phyloP scores from a whole-genome alignment of 2,797 vertebrate species.

The Trachops cirrhosus region DNA sequence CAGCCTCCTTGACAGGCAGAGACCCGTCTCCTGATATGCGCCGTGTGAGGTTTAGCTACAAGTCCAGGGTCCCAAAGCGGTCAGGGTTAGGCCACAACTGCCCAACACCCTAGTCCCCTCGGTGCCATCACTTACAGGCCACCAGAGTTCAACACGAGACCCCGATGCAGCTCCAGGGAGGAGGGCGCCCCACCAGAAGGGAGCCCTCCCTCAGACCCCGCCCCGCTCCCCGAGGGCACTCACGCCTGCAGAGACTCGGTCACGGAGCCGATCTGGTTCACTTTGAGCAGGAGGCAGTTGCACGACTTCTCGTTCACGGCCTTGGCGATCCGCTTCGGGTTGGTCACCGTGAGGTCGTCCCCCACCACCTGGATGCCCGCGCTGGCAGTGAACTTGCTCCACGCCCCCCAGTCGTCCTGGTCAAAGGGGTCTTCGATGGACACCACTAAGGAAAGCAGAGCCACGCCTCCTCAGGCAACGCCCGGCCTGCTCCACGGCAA shows the following conservation, averaged over 20 bases:
- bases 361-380: conserved; percentile 97
- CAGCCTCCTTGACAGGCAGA: neutral
- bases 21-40: accelerated
- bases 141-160: accelerated
- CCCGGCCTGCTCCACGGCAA: accelerated
- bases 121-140: accelerated
- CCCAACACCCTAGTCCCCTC: accelerated
- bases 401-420: conserved; percentile 97
- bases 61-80: accelerated
- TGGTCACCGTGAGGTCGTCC: conserved; percentile 97
- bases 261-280: conserved; percentile 98
- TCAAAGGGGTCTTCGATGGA: conserved; percentile 99
- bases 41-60: accelerated
- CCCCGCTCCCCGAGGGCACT: conserved; percentile 75
- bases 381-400: conserved; percentile 93
- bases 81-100: neutral
- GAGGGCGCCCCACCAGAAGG: neutral
- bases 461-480: neutral
- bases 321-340: conserved; percentile 96
- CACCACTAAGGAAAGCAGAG: conserved; percentile 86
- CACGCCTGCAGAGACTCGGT: conserved; percentile 97
- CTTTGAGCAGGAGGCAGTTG: conserved; percentile 99
- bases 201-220: neutral
- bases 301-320: conserved; percentile 92
- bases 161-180: accelerated